Percentiles rank a stretch among this genome's conserved stretches.
phyloP scores from a whole-genome alignment of 2,113 vertebrate species.

The Lethenteron reissneri region DNA sequence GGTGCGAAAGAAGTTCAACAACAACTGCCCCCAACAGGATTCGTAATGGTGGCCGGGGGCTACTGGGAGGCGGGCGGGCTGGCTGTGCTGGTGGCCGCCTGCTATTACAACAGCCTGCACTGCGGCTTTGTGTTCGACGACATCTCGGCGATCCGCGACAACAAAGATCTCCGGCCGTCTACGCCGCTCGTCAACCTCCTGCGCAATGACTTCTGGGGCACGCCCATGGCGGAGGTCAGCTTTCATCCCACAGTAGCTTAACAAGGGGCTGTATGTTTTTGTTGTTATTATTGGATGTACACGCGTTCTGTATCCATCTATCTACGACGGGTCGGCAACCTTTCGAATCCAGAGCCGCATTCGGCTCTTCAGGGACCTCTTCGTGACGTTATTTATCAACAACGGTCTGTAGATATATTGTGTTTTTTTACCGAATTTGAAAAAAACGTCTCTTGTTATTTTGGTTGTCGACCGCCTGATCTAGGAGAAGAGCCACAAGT shows the following conservation, averaged over 20 bases:
- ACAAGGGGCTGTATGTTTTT: slow-evolving; percentile 9
- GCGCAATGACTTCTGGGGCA: slow-evolving; percentile 96
- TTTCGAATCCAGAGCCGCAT: too few relatives aligned
- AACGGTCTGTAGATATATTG: background rate
- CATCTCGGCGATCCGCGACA: slow-evolving; percentile 87
- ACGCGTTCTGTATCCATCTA: too few relatives aligned
- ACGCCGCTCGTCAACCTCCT: slow-evolving; percentile 74
- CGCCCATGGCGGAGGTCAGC: slow-evolving; percentile 81
- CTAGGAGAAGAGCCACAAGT: slow-evolving; percentile 93
- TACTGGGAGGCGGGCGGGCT: slow-evolving; percentile 1
- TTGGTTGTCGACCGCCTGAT: background rate
- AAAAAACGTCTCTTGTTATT: background rate
- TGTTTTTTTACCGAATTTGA: slow-evolving; percentile 11
- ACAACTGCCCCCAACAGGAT: too few relatives aligned
- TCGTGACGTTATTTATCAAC: too few relatives aligned
- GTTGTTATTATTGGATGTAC: too few relatives aligned
- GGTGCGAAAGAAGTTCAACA: too few relatives aligned
- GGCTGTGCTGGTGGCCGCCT: slow-evolving; percentile 22
- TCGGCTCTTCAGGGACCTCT: background rate
- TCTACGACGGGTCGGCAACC: too few relatives aligned
- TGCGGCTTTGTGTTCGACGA: slow-evolving; percentile 97
- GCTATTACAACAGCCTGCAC: slow-evolving; percentile 87
- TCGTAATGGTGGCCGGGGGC: background rate
- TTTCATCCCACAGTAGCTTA: background rate
- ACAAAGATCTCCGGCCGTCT: slow-evolving; percentile 79